A percentile compares a stretch with the other conserved stretches of the same genome.
Conservation (phyloP, 2,113 vertebrate genomes). For the Microcebus lehilahytsara region DNA sequence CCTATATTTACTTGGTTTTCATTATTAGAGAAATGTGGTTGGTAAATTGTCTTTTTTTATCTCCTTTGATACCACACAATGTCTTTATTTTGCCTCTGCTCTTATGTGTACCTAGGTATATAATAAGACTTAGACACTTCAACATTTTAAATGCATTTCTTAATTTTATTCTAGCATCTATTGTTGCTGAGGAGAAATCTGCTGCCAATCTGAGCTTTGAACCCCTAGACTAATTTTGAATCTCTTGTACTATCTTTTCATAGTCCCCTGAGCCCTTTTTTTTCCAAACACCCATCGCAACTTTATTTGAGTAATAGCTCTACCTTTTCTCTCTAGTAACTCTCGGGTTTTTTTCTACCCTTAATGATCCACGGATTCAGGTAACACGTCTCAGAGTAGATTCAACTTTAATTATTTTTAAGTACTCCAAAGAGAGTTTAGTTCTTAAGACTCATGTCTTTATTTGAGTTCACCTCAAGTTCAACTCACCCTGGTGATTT, state of each 20-base stretch:
- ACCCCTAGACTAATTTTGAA: neutral
- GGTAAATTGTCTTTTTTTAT: neutral
- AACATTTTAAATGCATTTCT: neutral
- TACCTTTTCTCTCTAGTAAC: neutral
- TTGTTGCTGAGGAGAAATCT: neutral
- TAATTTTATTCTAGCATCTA: neutral
- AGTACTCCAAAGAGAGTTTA: neutral
- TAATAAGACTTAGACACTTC: neutral
- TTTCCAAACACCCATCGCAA: neutral
- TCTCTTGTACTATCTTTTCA: neutral
- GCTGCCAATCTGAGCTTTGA: neutral
- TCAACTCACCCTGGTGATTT: neutral
- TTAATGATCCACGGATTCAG: neutral
- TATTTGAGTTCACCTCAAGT: slow-evolving; percentile 9
- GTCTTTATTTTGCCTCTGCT: neutral
- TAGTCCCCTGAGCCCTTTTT: neutral
- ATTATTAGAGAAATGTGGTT: neutral
- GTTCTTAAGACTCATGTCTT: neutral
- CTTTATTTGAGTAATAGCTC: neutral
- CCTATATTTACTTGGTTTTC: neutral
- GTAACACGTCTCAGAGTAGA: neutral
- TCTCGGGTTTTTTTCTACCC: neutral
- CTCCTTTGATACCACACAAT: neutral
- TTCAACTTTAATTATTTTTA: neutral
- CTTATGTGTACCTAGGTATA: neutral